Conservation (phyloP, 2,797 vertebrate genomes). For the Peromyscus melanophrys region DNA sequence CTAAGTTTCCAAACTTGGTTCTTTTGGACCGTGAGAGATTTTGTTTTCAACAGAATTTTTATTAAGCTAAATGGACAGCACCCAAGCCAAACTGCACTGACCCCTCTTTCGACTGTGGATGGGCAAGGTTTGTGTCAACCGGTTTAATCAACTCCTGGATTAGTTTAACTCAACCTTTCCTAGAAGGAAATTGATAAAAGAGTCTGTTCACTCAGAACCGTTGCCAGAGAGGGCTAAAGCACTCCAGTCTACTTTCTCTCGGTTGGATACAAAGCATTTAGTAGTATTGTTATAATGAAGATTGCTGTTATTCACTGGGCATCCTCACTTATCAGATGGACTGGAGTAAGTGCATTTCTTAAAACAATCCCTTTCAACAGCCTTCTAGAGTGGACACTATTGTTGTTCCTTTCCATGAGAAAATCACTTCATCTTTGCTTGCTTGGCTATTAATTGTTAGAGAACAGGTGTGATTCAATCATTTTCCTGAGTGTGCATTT, state of each 20-base stretch:
- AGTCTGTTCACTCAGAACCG: background rate
- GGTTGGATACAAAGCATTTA: background rate
- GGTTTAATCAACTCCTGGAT: background rate
- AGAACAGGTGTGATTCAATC: background rate
- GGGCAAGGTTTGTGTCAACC: background rate
- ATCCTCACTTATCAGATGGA: background rate
- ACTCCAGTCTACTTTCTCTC: background rate
- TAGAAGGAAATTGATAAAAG: background rate
- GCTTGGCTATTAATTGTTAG: background rate
- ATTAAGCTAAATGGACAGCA: background rate
- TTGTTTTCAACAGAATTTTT: slow-evolving; percentile 2
- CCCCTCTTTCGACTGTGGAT: background rate
- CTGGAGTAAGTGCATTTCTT: background rate
- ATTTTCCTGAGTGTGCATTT: background rate
- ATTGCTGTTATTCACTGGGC: background rate
- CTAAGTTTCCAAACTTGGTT: background rate
- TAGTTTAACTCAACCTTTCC: background rate
- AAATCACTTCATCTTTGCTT: background rate
- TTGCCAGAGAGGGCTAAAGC: background rate
- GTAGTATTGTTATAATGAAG: background rate
- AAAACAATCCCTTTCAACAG: background rate
- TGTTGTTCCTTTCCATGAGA: background rate
- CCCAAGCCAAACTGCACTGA: background rate
- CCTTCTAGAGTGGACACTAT: background rate
- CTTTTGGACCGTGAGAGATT: background rate